Conservation (phyloP, 2,797 vertebrate species). For the Champsocephalus gunnari region DNA sequence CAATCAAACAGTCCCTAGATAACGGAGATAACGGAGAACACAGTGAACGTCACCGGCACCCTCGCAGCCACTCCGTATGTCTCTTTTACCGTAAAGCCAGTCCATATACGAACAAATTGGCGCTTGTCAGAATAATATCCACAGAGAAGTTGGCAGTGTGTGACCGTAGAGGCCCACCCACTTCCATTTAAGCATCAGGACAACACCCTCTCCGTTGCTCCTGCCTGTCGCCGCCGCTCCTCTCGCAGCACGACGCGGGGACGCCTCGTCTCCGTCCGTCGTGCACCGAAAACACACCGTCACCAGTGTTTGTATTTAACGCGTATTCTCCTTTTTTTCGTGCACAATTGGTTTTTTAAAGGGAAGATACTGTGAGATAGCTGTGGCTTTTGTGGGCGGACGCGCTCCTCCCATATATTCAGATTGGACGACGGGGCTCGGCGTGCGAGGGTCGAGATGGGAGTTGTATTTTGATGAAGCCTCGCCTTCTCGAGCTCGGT, state of each 20-base stretch:
- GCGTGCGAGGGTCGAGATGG: conserved; percentile 83
- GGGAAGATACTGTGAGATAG: conserved; percentile 77
- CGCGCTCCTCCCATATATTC: conserved; percentile 87
- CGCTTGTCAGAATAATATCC: conserved; percentile 75
- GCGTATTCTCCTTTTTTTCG: conserved; percentile 73
- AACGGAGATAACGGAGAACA: conserved; percentile 72
- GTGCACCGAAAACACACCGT: conserved; percentile 60
- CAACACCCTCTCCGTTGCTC: conserved; percentile 76
- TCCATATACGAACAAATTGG: conserved; percentile 73
- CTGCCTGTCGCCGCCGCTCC: conserved; percentile 65
- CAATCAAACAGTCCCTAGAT: conserved; percentile 72
- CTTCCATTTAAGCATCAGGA: conserved; percentile 87
- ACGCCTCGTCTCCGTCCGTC: conserved; percentile 65
- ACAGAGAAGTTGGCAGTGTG: conserved; percentile 82
- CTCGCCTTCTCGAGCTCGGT: conserved; percentile 68
- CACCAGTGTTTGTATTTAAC: conserved; percentile 65
- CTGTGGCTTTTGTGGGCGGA: conserved; percentile 87
- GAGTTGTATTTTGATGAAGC: conserved; percentile 85
- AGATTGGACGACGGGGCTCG: conserved; percentile 83
- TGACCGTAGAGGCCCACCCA: conserved; percentile 85
- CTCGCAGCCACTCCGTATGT: conserved; percentile 49
- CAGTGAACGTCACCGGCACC: conserved; percentile 60
- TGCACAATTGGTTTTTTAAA: conserved; percentile 76
- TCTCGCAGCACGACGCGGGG: conserved; percentile 52
- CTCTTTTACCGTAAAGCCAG: conserved; percentile 52